A percentile compares a stretch with the other conserved stretches of the same genome.
Evolutionary conservation across 2,888 invertebrate species (phyloP).

Genomic region (Hydrotaea diabolus): DNA sequence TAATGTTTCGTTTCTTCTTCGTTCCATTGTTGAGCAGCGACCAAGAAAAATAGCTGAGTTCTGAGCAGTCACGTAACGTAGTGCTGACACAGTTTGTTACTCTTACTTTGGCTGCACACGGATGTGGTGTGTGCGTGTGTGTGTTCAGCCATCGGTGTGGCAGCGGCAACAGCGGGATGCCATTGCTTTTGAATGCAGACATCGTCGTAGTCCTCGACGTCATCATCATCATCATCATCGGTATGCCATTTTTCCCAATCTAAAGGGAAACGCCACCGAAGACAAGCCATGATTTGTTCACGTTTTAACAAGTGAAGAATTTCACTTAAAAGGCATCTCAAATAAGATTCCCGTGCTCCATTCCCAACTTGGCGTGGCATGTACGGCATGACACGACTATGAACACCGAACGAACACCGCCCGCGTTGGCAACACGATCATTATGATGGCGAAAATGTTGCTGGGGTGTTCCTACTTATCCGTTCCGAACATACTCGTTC

Average conservation of each 20-base stretch:
- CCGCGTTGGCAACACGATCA: conserved; percentile 24
- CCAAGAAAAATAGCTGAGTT: conserved; percentile 29
- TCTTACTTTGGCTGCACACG: conserved; percentile 72
- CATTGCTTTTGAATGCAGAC: conserved; percentile 16
- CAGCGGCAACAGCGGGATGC: background rate
- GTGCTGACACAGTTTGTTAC: conserved; percentile 77
- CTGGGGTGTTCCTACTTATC: conserved; percentile 22
- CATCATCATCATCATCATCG: conserved; percentile 24
- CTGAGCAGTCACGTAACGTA: conserved; percentile 74
- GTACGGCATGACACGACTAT: background rate
- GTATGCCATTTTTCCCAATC: conserved; percentile 29
- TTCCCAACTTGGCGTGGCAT: background rate
- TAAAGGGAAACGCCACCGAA: background rate
- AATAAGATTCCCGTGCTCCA: background rate
- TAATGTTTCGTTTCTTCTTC: conserved; percentile 19
- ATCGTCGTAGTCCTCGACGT: background rate
- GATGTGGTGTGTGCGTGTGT: conserved; percentile 69
- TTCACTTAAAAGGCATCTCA: conserved; percentile 53
- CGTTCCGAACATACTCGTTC: background rate
- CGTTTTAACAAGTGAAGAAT: conserved; percentile 51
- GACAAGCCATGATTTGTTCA: conserved; percentile 48
- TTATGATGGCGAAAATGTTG: conserved; percentile 35
- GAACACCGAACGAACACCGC: background rate
- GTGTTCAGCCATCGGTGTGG: conserved; percentile 47
- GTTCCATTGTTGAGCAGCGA: background rate